Conservation (phyloP, 2,113 vertebrate species). For the Austrofundulus limnaeus region DNA sequence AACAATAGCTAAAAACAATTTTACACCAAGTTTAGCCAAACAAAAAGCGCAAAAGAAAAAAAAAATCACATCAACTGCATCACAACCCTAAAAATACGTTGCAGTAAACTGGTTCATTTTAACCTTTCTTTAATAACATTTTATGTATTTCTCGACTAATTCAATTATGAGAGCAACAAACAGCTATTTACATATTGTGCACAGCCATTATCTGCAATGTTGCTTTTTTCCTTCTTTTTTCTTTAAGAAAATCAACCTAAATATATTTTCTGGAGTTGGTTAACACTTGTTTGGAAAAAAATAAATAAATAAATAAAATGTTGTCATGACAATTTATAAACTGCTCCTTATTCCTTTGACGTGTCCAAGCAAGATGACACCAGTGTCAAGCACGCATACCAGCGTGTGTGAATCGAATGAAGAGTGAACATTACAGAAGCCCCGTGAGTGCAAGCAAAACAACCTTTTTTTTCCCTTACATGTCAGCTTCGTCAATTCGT, state of each 20-base stretch:
- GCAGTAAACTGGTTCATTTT: too few relatives aligned
- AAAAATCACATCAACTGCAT: neutral
- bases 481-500: neutral
- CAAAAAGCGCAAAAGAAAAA: neutral
- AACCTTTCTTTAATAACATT: neutral
- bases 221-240: too few relatives aligned
- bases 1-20: too few relatives aligned
- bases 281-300: conserved; percentile 2
- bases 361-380: conserved; percentile 52
- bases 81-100: neutral
- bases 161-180: neutral
- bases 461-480: neutral
- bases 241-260: neutral
- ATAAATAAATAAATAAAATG: conserved; percentile 31
- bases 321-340: conserved; percentile 39
- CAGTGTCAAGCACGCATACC: conserved; percentile 7
- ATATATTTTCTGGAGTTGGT: neutral
- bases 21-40: neutral
- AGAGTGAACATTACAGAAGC: neutral
- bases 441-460: neutral
- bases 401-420: conserved; percentile 16
- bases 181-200: too few relatives aligned
- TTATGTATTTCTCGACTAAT: too few relatives aligned
- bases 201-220: neutral
- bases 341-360: conserved; percentile 50